Evolutionary conservation across 1,140 invertebrate species (phyloP).

Genomic region (Antheraea pernyi): DNA sequence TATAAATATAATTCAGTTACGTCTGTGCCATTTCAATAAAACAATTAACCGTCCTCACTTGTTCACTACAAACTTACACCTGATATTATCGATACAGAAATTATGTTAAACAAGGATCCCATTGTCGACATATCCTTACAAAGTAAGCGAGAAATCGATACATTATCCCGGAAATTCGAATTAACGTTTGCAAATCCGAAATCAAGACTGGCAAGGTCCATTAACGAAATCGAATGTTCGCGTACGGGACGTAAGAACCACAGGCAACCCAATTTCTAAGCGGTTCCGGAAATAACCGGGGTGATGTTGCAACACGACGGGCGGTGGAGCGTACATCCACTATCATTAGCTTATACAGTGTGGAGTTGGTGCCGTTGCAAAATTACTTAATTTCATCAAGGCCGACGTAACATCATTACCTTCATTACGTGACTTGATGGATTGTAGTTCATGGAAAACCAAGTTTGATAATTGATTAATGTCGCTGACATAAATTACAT

Average conservation of each 20-base stretch:
- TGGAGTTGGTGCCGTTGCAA: constrained; percentile 21
- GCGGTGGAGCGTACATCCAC: constrained; percentile 52
- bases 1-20: not conserved
- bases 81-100: not conserved
- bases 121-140: not conserved
- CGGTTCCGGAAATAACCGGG: constrained; percentile 46
- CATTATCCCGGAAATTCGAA: not conserved
- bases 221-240: constrained; percentile 22
- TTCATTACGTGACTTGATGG: not conserved
- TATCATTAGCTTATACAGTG: constrained; percentile 23
- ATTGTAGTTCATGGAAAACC: not conserved
- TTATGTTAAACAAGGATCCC: not conserved
- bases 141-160: not conserved
- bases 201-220: constrained; percentile 23
- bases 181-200: constrained; percentile 11
- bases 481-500: not conserved
- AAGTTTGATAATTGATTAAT: not conserved
- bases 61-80: not conserved
- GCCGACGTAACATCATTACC: constrained; percentile 9
- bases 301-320: constrained; percentile 33
- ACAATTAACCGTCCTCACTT: not conserved
- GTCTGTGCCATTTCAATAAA: not conserved
- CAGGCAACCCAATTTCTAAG: constrained; percentile 42
- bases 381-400: constrained; percentile 29
- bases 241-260: constrained; percentile 20